Evolutionary conservation across 2,113 vertebrate species (phyloP).

Genomic region (Colossoma macropomum): DNA sequence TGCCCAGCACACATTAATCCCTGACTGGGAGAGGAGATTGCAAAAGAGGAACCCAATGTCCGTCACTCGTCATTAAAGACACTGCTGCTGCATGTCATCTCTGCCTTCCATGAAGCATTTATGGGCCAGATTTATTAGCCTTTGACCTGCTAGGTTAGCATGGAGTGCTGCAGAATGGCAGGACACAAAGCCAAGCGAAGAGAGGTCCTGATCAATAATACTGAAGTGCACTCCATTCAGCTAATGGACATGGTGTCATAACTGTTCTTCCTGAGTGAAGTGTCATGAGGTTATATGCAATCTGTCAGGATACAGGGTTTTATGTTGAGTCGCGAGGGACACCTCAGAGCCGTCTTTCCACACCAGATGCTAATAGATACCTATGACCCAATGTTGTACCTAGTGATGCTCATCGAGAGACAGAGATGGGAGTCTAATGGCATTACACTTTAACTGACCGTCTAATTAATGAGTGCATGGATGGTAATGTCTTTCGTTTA

Average conservation of each 20-base stretch:
- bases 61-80: slow-evolving; percentile 35
- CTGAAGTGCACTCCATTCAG: slow-evolving; percentile 60
- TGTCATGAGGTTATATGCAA: slow-evolving; percentile 44
- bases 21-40: slow-evolving; percentile 22
- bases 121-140: slow-evolving; percentile 53
- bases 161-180: slow-evolving; percentile 33
- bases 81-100: slow-evolving; percentile 33
- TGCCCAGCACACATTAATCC: slow-evolving; percentile 5
- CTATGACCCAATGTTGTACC: neutral
- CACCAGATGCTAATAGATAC: neutral
- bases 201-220: slow-evolving; percentile 55
- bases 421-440: slow-evolving; percentile 33
- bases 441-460: slow-evolving; percentile 37
- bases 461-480: slow-evolving; percentile 27
- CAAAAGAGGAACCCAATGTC: slow-evolving; percentile 16
- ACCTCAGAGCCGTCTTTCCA: neutral
- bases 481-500: slow-evolving; percentile 22
- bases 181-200: slow-evolving; percentile 38
- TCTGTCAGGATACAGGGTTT: slow-evolving; percentile 23
- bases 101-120: slow-evolving; percentile 17
- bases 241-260: slow-evolving; percentile 57
- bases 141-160: slow-evolving; percentile 44
- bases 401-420: slow-evolving; percentile 6
- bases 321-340: neutral
- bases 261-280: slow-evolving; percentile 48